Evolutionary conservation across 2,113 vertebrate species (phyloP).

Genomic region (Atlantisia rogersi): DNA sequence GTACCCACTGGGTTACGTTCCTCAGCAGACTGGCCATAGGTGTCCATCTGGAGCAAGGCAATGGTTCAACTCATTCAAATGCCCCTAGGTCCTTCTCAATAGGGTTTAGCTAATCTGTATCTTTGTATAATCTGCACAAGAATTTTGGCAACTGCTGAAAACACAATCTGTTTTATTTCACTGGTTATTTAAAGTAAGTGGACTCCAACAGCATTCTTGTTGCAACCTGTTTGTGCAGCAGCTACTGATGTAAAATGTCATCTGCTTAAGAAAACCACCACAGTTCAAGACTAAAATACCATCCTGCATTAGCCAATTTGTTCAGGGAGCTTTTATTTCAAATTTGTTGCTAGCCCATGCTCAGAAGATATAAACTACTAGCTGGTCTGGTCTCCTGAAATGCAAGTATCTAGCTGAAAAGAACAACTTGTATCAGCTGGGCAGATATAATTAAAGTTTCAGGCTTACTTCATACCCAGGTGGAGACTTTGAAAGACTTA

Average conservation of each 20-base stretch:
- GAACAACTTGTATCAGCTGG: constrained; percentile 45
- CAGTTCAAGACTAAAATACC: constrained; percentile 9
- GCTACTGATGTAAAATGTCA: neutral
- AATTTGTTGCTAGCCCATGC: neutral
- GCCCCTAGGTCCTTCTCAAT: neutral
- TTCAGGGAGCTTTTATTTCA: constrained; percentile 44
- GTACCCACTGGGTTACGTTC: neutral
- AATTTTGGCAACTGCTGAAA: neutral
- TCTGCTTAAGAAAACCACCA: neutral
- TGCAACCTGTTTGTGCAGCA: neutral
- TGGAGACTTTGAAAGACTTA: constrained; percentile 65
- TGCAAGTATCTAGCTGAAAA: constrained; percentile 8
- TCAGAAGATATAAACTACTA: neutral
- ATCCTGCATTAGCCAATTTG: neutral
- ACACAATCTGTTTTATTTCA: neutral
- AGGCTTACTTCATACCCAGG: constrained; percentile 61
- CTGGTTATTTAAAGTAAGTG: neutral
- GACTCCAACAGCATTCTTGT: neutral
- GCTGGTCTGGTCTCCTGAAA: constrained; percentile 21
- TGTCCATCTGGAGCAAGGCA: neutral
- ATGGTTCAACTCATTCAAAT: neutral
- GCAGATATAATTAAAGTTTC: constrained; percentile 64
- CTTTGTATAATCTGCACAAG: neutral
- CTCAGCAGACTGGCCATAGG: neutral
- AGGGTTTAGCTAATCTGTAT: neutral